These are phyloP conservation scores for Palythoa caribaeorum DNA, from an alignment of 92 coral and sea anemone species.

Conservation along the genomic window DNA sequence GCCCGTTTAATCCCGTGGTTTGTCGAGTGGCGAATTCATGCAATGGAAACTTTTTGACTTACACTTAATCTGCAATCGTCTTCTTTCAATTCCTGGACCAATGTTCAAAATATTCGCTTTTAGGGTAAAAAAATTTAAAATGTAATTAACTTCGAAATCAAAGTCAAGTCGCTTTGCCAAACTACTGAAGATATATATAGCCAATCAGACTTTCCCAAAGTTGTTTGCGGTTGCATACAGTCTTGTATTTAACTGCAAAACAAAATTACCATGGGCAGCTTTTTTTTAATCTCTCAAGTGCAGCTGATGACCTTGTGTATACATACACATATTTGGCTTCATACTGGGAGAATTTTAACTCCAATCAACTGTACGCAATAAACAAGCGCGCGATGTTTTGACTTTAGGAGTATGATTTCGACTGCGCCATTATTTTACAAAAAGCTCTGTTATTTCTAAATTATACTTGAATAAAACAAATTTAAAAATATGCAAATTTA, in stretches of 20 bases:
- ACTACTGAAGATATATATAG: background rate
- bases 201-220: background rate
- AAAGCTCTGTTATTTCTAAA: conserved; percentile 9
- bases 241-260: background rate
- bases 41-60: background rate
- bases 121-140: background rate
- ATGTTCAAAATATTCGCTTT: background rate
- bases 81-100: background rate
- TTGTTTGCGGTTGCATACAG: background rate
- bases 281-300: background rate
- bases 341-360: conserved; percentile 18
- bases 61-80: background rate
- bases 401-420: background rate
- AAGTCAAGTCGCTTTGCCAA: background rate
- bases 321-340: background rate
- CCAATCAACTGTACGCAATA: background rate
- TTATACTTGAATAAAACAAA: conserved; percentile 2
- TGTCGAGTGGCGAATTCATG: background rate
- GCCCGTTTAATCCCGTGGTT: background rate
- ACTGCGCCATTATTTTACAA: background rate
- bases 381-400: background rate
- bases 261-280: background rate
- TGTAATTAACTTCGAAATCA: background rate
- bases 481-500: conserved; percentile 8
- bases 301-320: background rate